A percentile compares a stretch with the other conserved stretches of the same genome.
phyloP scores from a whole-genome alignment of 2,113 vertebrate species.

The Ivindomyrus marchei region DNA sequence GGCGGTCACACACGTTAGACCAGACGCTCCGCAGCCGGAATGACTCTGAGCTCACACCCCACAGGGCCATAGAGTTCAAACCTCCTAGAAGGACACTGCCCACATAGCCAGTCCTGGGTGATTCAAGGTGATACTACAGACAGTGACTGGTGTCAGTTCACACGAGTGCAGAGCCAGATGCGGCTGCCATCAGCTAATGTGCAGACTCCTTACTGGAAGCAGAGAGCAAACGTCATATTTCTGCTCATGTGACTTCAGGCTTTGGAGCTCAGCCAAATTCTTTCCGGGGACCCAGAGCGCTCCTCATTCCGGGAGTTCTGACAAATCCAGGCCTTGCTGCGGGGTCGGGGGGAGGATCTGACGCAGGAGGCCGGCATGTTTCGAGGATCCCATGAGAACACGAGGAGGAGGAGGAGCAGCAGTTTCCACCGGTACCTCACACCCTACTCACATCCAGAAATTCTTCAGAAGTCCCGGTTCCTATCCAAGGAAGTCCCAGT shows the following conservation, averaged over 20 bases:
- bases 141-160: background rate
- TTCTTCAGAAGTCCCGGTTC: background rate
- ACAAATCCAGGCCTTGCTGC: background rate
- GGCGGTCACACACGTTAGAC: background rate
- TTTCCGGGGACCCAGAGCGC: background rate
- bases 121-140: background rate
- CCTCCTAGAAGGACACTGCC: background rate
- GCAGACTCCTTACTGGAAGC: background rate
- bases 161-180: background rate
- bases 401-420: background rate
- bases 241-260: background rate
- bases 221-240: background rate
- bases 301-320: background rate
- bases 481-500: conserved; percentile 2
- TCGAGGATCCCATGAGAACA: background rate
- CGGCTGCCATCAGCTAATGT: background rate
- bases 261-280: background rate
- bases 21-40: background rate
- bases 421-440: background rate
- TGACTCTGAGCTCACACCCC: background rate
- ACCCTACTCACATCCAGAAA: background rate
- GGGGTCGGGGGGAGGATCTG: background rate
- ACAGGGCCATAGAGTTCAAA: background rate
- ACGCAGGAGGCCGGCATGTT: background rate
- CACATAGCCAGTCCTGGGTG: background rate